phyloP scores from a whole-genome alignment of 2,797 vertebrate genomes.

The Poeciliopsis turneri region DNA sequence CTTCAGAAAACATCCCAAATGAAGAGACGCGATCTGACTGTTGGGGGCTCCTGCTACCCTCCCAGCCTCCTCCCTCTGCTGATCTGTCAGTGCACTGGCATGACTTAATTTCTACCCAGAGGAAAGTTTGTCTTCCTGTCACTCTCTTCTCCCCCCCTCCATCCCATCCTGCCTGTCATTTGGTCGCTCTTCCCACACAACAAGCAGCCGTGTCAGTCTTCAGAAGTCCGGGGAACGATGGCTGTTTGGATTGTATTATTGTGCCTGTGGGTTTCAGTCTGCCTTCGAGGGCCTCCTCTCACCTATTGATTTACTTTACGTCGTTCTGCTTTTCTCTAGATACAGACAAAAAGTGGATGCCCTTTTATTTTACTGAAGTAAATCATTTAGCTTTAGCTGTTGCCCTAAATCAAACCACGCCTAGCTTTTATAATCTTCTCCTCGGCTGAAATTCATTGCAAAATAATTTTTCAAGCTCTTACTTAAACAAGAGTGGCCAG shows the following conservation, averaged over 20 bases:
- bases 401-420: background rate
- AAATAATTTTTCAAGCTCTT: background rate
- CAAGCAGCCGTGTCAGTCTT: conserved; percentile 5
- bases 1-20: background rate
- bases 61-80: conserved; percentile 2
- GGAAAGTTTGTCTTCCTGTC: conserved; percentile 22
- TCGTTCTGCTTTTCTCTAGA: background rate
- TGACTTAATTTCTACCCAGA: conserved; percentile 22
- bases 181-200: conserved; percentile 7
- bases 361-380: background rate
- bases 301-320: background rate
- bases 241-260: background rate
- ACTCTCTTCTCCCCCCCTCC: background rate
- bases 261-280: background rate
- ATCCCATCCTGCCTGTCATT: background rate
- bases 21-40: background rate
- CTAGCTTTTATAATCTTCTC: background rate
- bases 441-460: background rate
- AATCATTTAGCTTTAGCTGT: background rate
- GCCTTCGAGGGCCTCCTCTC: background rate
- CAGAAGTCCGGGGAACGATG: background rate
- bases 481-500: background rate
- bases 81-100: conserved; percentile 11
- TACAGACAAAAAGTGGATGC: background rate
- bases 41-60: conserved; percentile 9